These are phyloP conservation scores for Toxotes jaculatrix DNA, from an alignment of 2,113 vertebrate genomes.

Conservation along the genomic window DNA sequence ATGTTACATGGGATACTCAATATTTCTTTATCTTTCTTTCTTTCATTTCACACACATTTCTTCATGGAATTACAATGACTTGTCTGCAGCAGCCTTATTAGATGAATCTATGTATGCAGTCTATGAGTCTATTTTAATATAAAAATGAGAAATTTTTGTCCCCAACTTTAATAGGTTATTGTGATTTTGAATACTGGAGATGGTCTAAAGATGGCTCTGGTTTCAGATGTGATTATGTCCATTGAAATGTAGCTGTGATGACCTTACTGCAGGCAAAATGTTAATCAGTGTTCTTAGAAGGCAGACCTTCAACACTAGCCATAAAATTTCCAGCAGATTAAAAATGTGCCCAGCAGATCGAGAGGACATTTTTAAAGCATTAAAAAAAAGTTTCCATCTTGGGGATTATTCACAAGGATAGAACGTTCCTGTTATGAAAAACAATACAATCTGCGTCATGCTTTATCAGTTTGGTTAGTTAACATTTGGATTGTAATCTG, in stretches of 20 bases:
- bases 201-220: not conserved
- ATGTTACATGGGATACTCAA: not conserved
- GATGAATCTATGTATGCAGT: no score
- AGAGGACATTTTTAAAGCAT: not conserved
- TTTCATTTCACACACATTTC: no score
- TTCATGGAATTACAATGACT: not conserved
- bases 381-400: constrained; percentile 37
- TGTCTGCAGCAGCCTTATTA: not conserved
- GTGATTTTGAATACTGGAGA: not conserved
- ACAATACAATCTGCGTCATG: constrained; percentile 27
- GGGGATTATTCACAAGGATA: not conserved
- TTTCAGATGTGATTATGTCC: not conserved
- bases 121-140: not conserved
- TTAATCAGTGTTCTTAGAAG: not conserved
- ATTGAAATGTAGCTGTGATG: not conserved
- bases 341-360: not conserved
- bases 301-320: not conserved
- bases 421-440: constrained; percentile 40
- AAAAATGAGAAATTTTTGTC: not conserved
- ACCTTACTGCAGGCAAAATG: constrained; percentile 26
- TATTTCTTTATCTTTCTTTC: not conserved
- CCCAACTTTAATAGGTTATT: not conserved
- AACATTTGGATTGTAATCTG: constrained; percentile 28
- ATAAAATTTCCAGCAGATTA: constrained; percentile 5
- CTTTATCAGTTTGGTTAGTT: not conserved